These are phyloP conservation scores for Mungos mungo DNA, from an alignment of 2,113 vertebrate species.

Conservation along the genomic window DNA sequence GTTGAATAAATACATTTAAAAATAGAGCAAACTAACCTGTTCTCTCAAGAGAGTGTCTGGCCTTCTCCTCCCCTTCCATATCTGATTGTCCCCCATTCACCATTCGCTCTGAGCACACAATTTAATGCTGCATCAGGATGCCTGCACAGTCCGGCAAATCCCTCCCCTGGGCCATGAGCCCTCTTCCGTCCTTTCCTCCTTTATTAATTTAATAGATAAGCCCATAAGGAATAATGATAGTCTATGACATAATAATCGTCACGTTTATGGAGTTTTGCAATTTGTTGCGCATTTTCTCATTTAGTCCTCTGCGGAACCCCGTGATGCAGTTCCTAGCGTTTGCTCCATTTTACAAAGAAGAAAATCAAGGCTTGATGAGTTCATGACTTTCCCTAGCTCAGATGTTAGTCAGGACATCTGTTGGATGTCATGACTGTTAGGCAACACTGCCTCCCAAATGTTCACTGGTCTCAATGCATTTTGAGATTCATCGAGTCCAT, in stretches of 20 bases:
- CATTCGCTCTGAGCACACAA: fast-evolving
- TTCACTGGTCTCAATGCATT: not conserved
- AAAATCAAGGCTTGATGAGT: not conserved
- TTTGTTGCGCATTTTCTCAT: no score
- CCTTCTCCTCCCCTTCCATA: not conserved
- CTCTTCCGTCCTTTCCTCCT: not conserved
- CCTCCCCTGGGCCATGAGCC: not conserved
- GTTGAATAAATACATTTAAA: not conserved
- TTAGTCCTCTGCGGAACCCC: not conserved
- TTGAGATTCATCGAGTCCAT: not conserved
- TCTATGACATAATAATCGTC: not conserved
- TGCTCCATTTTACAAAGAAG: not conserved
- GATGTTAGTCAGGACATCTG: not conserved
- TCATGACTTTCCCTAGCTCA: not conserved
- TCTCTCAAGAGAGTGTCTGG: not conserved
- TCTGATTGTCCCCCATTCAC: no score
- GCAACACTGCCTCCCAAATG: not conserved
- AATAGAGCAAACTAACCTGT: not conserved
- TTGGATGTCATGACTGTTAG: fast-evolving
- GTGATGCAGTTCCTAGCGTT: not conserved
- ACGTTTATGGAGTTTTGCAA: not conserved
- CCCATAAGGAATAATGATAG: not conserved
- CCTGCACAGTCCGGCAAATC: not conserved
- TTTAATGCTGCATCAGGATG: not conserved
- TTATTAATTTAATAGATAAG: not conserved